Evolutionary conservation across 37 sponge, comb jelly and placozoan species (phyloP).

Genomic region (Ephydatia muelleri): DNA sequence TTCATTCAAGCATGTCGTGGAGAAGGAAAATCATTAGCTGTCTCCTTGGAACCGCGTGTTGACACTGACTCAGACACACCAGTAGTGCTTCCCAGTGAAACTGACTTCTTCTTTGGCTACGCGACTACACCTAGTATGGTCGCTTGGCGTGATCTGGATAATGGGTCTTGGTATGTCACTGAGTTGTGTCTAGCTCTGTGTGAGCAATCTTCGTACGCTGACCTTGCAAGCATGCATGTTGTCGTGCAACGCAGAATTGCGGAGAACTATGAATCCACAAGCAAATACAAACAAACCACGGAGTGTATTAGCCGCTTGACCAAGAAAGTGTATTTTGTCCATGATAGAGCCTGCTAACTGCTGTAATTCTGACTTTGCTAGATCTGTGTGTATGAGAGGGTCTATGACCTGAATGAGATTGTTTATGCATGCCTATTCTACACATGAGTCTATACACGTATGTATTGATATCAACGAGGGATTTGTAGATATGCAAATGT

Average conservation of each 20-base stretch:
- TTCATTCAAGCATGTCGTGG: constrained; percentile 22
- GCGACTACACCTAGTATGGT: background rate
- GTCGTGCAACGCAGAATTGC: background rate
- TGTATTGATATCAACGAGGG: too few relatives aligned
- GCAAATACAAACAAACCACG: background rate
- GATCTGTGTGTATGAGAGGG: too few relatives aligned
- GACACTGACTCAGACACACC: background rate
- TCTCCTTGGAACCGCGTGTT: background rate
- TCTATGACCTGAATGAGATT: too few relatives aligned
- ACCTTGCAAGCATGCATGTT: constrained; percentile 15
- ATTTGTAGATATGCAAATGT: too few relatives aligned
- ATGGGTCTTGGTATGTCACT: constrained; percentile 14
- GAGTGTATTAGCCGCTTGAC: background rate
- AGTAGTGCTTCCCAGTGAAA: constrained; percentile 11
- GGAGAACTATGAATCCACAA: background rate
- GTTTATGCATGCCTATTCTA: too few relatives aligned
- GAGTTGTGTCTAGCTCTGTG: constrained; percentile 17
- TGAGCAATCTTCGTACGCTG: background rate
- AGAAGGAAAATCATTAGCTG: background rate
- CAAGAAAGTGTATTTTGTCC: background rate
- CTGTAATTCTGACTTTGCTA: too few relatives aligned
- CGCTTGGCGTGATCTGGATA: background rate
- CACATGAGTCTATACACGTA: too few relatives aligned
- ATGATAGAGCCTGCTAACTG: too few relatives aligned
- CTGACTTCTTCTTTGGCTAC: constrained; percentile 38